Conservation (phyloP, 2,797 vertebrate species). For the Pangasius larnaudii region DNA sequence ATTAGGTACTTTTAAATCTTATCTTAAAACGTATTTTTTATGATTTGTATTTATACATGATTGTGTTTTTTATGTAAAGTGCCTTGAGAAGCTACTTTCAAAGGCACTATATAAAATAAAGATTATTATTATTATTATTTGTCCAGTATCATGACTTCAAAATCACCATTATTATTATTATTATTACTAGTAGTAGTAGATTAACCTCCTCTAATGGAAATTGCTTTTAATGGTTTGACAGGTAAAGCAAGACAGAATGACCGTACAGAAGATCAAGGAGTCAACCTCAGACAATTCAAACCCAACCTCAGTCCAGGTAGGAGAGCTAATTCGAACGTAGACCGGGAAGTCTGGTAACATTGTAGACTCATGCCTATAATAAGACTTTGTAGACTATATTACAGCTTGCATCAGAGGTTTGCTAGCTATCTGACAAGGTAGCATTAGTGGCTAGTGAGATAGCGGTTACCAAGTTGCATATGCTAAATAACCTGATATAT, state of each 20-base stretch:
- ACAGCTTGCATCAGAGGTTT: background rate
- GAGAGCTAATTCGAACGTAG: background rate
- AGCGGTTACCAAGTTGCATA: background rate
- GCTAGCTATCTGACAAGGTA: background rate
- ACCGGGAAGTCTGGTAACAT: background rate
- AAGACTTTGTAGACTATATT: background rate
- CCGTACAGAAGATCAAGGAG: background rate
- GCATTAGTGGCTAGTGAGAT: background rate
- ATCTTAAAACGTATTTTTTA: too few species aligned
- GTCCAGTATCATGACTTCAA: background rate
- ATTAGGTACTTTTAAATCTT: too few species aligned
- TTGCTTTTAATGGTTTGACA: conserved; percentile 26
- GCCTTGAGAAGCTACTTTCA: too few species aligned
- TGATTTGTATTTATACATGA: too few species aligned
- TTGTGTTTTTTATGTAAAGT: too few species aligned
- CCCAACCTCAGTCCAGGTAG: conserved; percentile 29
- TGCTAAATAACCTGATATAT: background rate
- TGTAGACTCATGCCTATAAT: background rate
- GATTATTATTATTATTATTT: background rate
- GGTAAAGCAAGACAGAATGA: conserved; percentile 44
- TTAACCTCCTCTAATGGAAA: background rate
- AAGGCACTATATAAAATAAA: too few species aligned
- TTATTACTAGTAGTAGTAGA: background rate
- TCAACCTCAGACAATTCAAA: conserved; percentile 1
- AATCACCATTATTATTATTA: background rate